These are phyloP conservation scores for Pyrochroa serraticornis DNA, from an alignment of 2,888 invertebrate genomes.

Conservation along the genomic window DNA sequence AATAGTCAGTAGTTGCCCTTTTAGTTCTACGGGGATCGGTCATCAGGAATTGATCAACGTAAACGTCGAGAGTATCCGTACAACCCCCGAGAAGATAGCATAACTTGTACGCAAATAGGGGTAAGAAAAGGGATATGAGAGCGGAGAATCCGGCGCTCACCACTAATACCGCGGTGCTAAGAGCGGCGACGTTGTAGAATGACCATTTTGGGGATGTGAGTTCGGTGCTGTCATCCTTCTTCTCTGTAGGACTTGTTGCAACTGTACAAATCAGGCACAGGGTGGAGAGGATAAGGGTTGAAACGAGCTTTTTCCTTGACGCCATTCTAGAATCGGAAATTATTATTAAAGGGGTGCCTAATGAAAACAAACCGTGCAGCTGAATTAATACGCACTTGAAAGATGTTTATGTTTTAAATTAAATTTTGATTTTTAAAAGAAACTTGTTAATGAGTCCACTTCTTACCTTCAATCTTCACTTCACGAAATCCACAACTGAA, in stretches of 20 bases:
- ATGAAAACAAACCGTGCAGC: constrained; percentile 4
- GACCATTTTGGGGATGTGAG: constrained; percentile 22
- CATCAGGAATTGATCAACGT: constrained; percentile 44
- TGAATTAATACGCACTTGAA: constrained; percentile 1
- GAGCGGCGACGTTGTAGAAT: constrained; percentile 30
- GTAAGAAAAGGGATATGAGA: constrained; percentile 44
- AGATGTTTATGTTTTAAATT: not conserved
- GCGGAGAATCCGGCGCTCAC: constrained; percentile 44
- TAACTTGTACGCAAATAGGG: constrained; percentile 49
- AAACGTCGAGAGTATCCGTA: constrained; percentile 44
- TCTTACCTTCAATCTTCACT: constrained; percentile 14
- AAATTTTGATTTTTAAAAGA: not conserved
- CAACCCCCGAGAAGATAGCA: constrained; percentile 53
- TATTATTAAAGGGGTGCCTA: constrained; percentile 1
- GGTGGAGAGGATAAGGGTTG: constrained; percentile 12
- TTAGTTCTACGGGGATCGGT: constrained; percentile 33
- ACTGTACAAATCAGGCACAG: constrained; percentile 30
- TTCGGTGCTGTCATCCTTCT: constrained; percentile 20
- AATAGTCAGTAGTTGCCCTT: constrained; percentile 48
- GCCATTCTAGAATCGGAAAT: not conserved
- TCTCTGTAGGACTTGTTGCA: constrained; percentile 28
- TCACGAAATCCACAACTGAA: not conserved
- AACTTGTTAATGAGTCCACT: no score
- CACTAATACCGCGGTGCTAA: constrained; percentile 41
- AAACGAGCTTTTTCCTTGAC: constrained; percentile 21